Evolutionary conservation across 2,113 vertebrate species (phyloP).

Genomic region (Erpornis zantholeuca): DNA sequence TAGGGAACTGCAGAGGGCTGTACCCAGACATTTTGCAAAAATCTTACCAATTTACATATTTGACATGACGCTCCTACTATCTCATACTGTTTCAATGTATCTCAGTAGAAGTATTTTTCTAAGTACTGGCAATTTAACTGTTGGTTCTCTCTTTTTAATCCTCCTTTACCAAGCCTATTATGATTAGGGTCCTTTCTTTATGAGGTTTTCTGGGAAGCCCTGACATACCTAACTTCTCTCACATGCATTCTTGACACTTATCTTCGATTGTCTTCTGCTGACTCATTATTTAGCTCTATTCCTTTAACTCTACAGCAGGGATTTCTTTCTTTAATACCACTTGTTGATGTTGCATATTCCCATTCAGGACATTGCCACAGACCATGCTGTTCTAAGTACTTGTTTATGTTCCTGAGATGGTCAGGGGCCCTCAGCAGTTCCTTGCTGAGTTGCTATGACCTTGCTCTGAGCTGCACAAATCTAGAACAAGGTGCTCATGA

Average conservation of each 20-base stretch:
- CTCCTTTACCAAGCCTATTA: background rate
- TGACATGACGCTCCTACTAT: background rate
- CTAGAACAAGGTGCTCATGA: background rate
- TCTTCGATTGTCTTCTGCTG: background rate
- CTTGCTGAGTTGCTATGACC: background rate
- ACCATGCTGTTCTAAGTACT: background rate
- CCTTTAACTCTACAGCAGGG: background rate
- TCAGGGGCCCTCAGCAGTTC: background rate
- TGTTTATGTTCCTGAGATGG: background rate
- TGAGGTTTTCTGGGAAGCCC: background rate
- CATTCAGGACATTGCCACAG: background rate
- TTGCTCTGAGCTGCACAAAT: background rate
- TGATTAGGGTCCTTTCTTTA: background rate
- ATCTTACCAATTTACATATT: background rate
- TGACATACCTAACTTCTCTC: background rate
- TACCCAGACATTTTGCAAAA: background rate
- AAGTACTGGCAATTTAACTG: background rate
- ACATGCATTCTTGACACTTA: background rate
- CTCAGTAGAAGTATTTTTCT: background rate
- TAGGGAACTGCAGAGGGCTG: background rate
- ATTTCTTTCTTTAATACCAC: background rate
- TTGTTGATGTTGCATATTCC: background rate
- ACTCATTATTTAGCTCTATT: background rate
- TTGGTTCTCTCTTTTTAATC: background rate
- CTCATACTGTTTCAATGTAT: background rate